Evolutionary conservation across 2,888 invertebrate genomes (phyloP).

Genomic region (Apotomis betuletana): DNA sequence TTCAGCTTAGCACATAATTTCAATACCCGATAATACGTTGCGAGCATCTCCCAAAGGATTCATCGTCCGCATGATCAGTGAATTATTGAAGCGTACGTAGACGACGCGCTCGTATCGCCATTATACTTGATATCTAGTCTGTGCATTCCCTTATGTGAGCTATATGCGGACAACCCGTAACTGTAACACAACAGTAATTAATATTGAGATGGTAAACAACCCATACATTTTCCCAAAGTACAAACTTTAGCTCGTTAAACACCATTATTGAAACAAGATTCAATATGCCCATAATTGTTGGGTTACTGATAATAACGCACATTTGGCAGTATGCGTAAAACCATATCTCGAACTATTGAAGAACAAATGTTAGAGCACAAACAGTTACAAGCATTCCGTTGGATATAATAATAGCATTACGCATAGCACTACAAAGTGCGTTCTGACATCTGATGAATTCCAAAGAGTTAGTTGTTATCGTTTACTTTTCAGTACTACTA

Average conservation of each 20-base stretch:
- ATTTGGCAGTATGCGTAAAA: background rate
- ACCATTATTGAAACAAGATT: too few relatives aligned
- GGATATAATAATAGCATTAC: background rate
- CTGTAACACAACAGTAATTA: too few relatives aligned
- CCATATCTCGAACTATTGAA: background rate
- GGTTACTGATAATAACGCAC: too few relatives aligned
- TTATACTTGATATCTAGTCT: background rate
- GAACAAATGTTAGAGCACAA: background rate
- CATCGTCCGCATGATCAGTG: slow-evolving; percentile 22
- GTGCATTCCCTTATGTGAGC: background rate
- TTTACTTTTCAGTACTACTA: slow-evolving; percentile 29
- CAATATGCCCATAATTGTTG: too few relatives aligned
- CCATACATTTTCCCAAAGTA: too few relatives aligned
- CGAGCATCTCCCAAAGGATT: slow-evolving; percentile 22
- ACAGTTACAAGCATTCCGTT: background rate
- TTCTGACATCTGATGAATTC: slow-evolving; percentile 11
- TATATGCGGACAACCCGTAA: too few relatives aligned
- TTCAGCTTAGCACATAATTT: slow-evolving; percentile 26
- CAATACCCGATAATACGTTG: slow-evolving; percentile 24
- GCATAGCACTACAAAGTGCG: background rate
- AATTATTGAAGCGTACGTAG: slow-evolving; percentile 23
- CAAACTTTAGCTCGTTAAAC: too few relatives aligned
- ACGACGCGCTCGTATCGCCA: slow-evolving; percentile 10
- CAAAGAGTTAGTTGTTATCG: slow-evolving; percentile 23
- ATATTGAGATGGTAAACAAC: too few relatives aligned